A percentile compares a stretch with the other conserved stretches of the same genome.
phyloP scores from a whole-genome alignment of 2,113 vertebrate genomes.

The Columbina picui region DNA sequence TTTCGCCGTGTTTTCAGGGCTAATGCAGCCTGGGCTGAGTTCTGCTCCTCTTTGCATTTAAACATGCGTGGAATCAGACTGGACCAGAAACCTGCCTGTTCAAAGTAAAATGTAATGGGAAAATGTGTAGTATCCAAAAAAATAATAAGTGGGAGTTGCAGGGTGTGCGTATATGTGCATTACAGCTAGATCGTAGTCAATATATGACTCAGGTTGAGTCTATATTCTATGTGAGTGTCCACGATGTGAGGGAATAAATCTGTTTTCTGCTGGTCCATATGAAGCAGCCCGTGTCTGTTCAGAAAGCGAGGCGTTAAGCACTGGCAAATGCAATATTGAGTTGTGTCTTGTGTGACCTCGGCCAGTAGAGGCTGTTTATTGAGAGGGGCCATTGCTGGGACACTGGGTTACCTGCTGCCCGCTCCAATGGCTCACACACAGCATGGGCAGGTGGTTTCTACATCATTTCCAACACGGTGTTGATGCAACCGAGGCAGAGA shows the following conservation, averaged over 20 bases:
- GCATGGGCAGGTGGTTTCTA: neutral
- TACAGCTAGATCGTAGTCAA: neutral
- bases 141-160: neutral
- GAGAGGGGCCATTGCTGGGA: neutral
- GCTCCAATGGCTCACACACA: neutral
- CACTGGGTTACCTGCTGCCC: neutral
- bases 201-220: neutral
- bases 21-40: neutral
- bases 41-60: neutral
- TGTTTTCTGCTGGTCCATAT: neutral
- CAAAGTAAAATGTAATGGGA: neutral
- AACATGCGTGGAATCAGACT: neutral
- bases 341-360: neutral
- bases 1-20: neutral
- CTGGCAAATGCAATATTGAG: neutral
- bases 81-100: neutral
- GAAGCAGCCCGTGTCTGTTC: neutral
- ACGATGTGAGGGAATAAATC: neutral
- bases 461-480: neutral
- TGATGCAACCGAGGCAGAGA: neutral
- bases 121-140: neutral
- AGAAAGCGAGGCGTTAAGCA: slow-evolving; percentile 22
- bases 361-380: neutral
- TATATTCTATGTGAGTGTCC: neutral
- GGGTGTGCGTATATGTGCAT: accelerated